Evolutionary conservation across 1,140 invertebrate species (phyloP).

Genomic region (Eupristina koningsbergeri): DNA sequence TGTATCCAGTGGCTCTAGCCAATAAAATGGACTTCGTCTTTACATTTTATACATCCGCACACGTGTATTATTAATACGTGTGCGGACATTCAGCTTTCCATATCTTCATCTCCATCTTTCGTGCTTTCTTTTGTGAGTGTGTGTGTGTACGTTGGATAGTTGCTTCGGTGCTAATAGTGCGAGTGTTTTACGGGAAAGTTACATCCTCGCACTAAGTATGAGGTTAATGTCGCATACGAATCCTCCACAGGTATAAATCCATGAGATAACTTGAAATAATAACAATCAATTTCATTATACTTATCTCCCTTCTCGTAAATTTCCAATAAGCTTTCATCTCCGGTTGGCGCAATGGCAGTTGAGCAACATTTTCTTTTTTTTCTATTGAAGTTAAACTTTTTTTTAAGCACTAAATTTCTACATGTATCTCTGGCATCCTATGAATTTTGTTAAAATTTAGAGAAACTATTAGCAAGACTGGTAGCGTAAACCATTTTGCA

Average conservation of each 20-base stretch:
- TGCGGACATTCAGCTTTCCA: not conserved
- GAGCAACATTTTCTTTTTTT: not conserved
- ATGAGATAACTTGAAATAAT: not conserved
- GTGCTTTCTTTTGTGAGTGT: not conserved
- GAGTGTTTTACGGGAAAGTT: slow-evolving; percentile 9
- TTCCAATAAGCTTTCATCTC: not conserved
- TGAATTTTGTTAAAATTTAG: not conserved
- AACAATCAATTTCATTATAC: not conserved
- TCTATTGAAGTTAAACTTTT: not conserved
- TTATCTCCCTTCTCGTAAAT: not conserved
- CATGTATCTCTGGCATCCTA: not conserved
- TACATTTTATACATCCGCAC: not conserved
- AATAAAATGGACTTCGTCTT: slow-evolving; percentile 21
- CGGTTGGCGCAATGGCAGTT: too few species aligned
- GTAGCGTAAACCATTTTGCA: not conserved
- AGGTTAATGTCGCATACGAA: not conserved
- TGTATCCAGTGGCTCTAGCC: slow-evolving; percentile 2
- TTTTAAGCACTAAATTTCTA: not conserved
- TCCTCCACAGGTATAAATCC: not conserved
- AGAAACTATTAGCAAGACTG: not conserved
- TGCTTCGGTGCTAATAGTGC: not conserved
- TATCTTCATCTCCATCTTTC: not conserved
- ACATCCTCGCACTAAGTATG: not conserved
- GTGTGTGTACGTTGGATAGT: not conserved
- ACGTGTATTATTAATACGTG: too few species aligned